Base-by-base conservation (phyloP, 2,113 vertebrate species). In the Dicerorhinus sumatrensis region DNA sequence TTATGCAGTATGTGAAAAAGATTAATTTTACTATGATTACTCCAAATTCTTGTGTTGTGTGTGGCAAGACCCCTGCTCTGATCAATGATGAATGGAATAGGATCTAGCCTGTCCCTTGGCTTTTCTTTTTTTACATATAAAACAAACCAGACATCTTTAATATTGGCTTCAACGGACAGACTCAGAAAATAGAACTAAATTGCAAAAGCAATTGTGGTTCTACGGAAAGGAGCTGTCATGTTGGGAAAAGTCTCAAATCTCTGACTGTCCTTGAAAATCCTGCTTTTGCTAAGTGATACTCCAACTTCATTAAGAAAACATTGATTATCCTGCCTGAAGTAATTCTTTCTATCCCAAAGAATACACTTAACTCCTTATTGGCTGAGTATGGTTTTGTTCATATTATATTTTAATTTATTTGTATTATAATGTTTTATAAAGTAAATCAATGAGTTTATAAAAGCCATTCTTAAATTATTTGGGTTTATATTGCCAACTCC, bases 11-110 rank as follows among this genome's bases (percentile, higher is more conserved):
- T 85, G n/a, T 58, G 12, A 33, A 91, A 85, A 75, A 81, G 21
- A 85, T 96, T 88, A 69, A 25, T 91, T 97, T 92, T 73, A 33
- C 48, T 85, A 1, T 73, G 79, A 94, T 96, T 93, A 94, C 62
- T 36, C 69, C 42, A 91, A 80, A 63, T 93, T 93, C 33, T 77
- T 96, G 72, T 65, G 77, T 65, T 70, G 5, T 62, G 4, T 65
- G 31, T 96, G 27, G 25, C 84, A 73, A 65, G 72, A 94, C 16
- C 23, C 23, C 60, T 79, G 42, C 67, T 79, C 5, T 89, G 77
- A 80, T 94, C 73, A 87, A 29, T 70, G 87, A 93, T 89, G 80
- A 80, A 89, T 95, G 73, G 12, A 73, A 25, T 42, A 60, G 54
- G 48, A 86, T 8, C n/a, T 60, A 86, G 46, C 27, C 18, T 60